These are phyloP conservation scores for Chymomyza costata DNA, from an alignment of 1,140 invertebrate genomes.

Conservation along the genomic window DNA sequence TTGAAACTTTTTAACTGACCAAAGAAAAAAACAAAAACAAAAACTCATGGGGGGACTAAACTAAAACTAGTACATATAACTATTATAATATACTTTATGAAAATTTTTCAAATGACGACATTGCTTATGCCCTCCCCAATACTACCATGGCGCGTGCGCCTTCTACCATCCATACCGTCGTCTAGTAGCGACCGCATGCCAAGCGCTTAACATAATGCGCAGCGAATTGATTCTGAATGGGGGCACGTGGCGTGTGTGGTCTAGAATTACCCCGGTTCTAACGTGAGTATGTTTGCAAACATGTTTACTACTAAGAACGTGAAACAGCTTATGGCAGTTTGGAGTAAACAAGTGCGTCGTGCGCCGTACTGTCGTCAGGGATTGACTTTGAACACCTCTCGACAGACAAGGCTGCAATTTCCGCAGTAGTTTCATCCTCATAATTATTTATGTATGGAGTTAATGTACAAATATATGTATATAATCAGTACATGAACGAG, in stretches of 20 bases:
- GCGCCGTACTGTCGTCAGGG: slow-evolving; percentile 6
- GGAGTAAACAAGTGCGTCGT: slow-evolving; percentile 14
- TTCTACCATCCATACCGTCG: slow-evolving; percentile 31
- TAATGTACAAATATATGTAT: slow-evolving; percentile 14
- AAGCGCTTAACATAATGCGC: slow-evolving; percentile 28
- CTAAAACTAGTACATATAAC: no score
- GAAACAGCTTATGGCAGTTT: no score
- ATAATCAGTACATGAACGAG: no score
- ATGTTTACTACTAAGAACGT: neutral
- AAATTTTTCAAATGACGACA: no score
- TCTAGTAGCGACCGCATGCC: slow-evolving; percentile 38
- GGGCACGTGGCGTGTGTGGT: slow-evolving; percentile 58
- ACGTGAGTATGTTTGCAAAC: slow-evolving; percentile 8
- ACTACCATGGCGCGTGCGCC: no score
- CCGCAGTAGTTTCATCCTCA: slow-evolving; percentile 9
- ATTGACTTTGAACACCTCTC: slow-evolving; percentile 17
- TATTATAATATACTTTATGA: no score
- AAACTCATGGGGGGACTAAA: no score
- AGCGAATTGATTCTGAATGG: slow-evolving; percentile 70
- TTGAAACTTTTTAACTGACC: no score
- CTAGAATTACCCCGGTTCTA: slow-evolving; percentile 12
- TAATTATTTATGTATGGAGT: slow-evolving; percentile 10
- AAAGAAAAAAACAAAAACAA: no score
- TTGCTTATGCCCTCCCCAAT: no score
- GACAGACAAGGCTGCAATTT: slow-evolving; percentile 5